Base-by-base conservation (phyloP, 2,113 vertebrate species). In the Phodopus roborovskii region DNA sequence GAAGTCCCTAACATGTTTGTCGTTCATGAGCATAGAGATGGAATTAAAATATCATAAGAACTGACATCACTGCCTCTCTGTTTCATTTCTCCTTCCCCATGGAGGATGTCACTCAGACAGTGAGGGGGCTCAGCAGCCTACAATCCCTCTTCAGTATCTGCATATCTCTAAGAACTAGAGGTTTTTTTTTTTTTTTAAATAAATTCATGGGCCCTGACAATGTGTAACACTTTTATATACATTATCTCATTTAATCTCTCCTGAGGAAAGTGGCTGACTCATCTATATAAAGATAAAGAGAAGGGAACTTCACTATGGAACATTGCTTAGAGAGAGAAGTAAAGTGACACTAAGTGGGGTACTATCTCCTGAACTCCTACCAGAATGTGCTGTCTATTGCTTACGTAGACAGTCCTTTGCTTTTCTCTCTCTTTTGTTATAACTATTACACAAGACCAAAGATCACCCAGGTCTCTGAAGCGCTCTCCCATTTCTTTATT, bases 181-280 rank as follows among this genome's bases (percentile, higher is more conserved):
- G 20, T 1, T 39, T 30, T 81, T 87, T 48, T 42, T 48, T 33
- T 33, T 33, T 60, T 82, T 22, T 20, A 24, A 83, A 74, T 19
- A 79, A 78, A 90, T 81, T 91, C 87, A 79, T 6, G 45, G 70
- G 36, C 58, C 88, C 42, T 64, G 42, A 91, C n/a, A 42, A 33
- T 87, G 19, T 45, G 42, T 45, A 79, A 90, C 33, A 66, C 33
- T 64, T 93, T 77, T 11, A 77, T 53, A 42, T 36, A 58, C 64
- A 90, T 95, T 74, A 85, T 94, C 88, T 95, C 81, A 85, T 85
- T 94, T 89, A 81, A 56, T 86, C 85, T 94, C 62, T 85, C 64
- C 19, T n/a, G 26, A 33, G 36, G 28, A 28, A 85, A 84, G 90
- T 60, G 73, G 42, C 42, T 81, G 79, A 56, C 73, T 70, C 17